These are phyloP conservation scores for Heliconius sara DNA, from an alignment of 2,888 invertebrate species.

Conservation along the genomic window DNA sequence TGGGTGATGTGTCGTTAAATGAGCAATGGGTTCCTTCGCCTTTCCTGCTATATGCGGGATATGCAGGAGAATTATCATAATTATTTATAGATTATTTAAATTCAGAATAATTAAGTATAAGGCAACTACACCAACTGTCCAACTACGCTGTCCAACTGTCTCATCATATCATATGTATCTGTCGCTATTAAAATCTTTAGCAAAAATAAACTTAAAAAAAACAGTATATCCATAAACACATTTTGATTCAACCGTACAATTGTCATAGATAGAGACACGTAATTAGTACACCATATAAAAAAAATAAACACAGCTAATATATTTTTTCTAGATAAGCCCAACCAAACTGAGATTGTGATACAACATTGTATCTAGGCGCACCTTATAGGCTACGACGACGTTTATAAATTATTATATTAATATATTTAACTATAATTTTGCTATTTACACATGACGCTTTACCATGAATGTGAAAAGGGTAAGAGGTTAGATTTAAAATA, in stretches of 20 bases:
- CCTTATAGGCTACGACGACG: not conserved
- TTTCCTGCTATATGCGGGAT: no score
- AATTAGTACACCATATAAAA: not conserved
- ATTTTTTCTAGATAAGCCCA: constrained; percentile 1
- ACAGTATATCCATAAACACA: no score
- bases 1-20: no score
- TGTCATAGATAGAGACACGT: not conserved
- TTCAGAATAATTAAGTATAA: no score
- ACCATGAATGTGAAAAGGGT: not conserved
- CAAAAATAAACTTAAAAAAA: no score
- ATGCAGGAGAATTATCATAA: no score
- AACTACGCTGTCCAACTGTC: no score
- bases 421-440: not conserved
- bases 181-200: no score
- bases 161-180: no score
- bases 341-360: constrained; percentile 1
- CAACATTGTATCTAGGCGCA: not conserved
- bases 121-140: no score
- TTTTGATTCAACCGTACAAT: not conserved
- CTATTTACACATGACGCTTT: not conserved
- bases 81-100: no score
- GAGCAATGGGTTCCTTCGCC: no score
- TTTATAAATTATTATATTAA: constrained; percentile 1
- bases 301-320: not conserved
- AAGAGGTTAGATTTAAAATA: not conserved